Evolutionary conservation across 2,797 vertebrate species (phyloP).

Genomic region (Macropodus opercularis): DNA sequence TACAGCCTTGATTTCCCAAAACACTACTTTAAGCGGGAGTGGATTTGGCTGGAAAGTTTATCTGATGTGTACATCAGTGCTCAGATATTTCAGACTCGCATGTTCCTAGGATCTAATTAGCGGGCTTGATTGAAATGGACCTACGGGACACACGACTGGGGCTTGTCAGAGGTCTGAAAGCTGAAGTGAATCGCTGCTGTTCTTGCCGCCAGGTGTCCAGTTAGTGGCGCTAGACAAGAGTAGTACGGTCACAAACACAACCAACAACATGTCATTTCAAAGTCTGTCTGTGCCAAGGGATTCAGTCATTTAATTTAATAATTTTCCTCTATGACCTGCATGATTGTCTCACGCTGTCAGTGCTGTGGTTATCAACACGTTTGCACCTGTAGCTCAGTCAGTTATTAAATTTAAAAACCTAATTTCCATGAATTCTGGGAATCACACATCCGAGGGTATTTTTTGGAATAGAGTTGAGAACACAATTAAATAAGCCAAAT

Average conservation of each 20-base stretch:
- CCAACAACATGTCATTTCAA: conserved; percentile 50
- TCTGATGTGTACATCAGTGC: conserved; percentile 42
- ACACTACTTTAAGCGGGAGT: conserved; percentile 13
- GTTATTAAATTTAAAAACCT: conserved; percentile 65
- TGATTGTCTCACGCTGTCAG: conserved; percentile 49
- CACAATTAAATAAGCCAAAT: conserved; percentile 70
- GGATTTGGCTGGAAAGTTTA: conserved; percentile 38
- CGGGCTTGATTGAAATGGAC: conserved; percentile 46
- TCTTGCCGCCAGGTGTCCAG: conserved; percentile 25
- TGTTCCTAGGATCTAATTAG: conserved; percentile 39
- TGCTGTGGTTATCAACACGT: conserved; percentile 42
- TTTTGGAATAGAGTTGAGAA: conserved; percentile 63
- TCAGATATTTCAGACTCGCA: conserved; percentile 36
- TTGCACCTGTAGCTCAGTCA: conserved; percentile 56
- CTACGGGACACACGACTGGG: conserved; percentile 22
- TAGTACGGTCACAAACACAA: conserved; percentile 34
- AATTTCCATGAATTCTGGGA: conserved; percentile 74
- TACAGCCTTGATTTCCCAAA: conserved; percentile 56
- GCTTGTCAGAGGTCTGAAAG: conserved; percentile 37
- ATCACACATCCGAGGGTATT: conserved; percentile 64
- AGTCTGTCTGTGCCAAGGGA: conserved; percentile 44
- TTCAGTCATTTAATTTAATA: conserved; percentile 61
- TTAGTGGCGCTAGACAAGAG: conserved; percentile 34
- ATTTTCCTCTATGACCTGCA: conserved; percentile 49
- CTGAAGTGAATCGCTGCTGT: conserved; percentile 12